Conservation (phyloP, 2,797 vertebrate genomes). For the Chelidonichthys spinosus region DNA sequence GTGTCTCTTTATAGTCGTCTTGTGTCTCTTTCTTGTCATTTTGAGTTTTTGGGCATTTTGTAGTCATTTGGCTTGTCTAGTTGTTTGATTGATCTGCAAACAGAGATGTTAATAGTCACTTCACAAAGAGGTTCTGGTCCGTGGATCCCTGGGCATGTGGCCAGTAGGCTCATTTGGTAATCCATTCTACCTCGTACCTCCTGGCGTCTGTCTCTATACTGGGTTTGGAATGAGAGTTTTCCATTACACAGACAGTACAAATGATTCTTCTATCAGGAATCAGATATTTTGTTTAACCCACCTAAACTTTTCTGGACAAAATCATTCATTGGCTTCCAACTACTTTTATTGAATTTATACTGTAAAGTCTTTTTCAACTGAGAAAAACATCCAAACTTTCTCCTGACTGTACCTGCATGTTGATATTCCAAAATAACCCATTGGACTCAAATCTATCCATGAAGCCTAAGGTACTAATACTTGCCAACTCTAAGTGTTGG, state of each 20-base stretch:
- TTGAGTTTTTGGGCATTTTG: background rate
- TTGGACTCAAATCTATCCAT: constrained; percentile 3
- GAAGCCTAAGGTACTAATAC: constrained; percentile 4
- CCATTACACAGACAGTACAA: background rate
- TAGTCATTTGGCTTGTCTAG: background rate
- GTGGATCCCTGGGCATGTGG: background rate
- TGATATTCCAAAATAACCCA: constrained; percentile 30
- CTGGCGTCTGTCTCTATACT: background rate
- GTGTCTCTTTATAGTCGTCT: background rate
- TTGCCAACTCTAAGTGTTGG: constrained; percentile 39
- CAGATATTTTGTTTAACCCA: background rate
- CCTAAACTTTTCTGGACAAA: constrained; percentile 15
- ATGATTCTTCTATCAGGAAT: background rate
- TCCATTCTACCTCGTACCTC: background rate
- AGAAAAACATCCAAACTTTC: constrained; percentile 10
- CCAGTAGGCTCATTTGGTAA: background rate
- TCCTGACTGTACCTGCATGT: constrained; percentile 16
- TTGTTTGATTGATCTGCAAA: background rate
- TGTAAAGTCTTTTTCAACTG: constrained; percentile 4
- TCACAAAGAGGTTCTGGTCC: background rate
- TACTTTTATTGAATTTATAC: background rate
- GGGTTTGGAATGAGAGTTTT: background rate
- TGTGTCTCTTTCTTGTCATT: background rate
- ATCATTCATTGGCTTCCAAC: constrained; percentile 8
- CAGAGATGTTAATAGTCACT: background rate